Base-by-base conservation (phyloP, 1,140 invertebrate genomes). In the Platyura marginata region DNA sequence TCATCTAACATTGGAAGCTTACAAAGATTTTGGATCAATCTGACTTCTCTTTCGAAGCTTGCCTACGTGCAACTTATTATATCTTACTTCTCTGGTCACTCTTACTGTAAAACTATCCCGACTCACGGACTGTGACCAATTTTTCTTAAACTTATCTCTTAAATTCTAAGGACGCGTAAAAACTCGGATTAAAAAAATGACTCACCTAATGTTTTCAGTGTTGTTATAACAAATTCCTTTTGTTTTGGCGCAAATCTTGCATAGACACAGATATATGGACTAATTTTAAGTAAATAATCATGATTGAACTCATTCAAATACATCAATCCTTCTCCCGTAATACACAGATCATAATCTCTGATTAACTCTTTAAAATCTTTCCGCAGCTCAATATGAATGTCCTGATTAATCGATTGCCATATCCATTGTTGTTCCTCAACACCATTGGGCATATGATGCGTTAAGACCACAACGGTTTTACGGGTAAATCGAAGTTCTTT, bases 211-310 rank as follows among this genome's bases (percentile, higher is more conserved):
- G 74, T 68, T 62, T 96, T 96, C 21, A 98, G 63, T 9, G 79
- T 76, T 2, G 88, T 82, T 32, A 98, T 84, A 2, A 97, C 84
- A 59, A 80, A 83, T 66, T 99, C 95, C 65, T 97, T 97, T 59
- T 97, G 92, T 56, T 95, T 96, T 2, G 93, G 93, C 11, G 87
- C 87, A 55, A 95, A 91, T 51, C 93, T 69, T 2, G 93, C 92
- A 65, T 88, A 96, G 2, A 97, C 82, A 40, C 79, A 75, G 8
- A 97, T 72, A 54, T 84, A 74, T 0, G 91, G 87, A 49, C 98
- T 63, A 21, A 98, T 61, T 49, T 73, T 59, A 29, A 71, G 65
- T 32, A 94, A 65, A 46, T 85, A 76, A 34, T 70, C 61, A 36
- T 56, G 56, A 44, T 86, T 62, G 38, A 74, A 55, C 11, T 76